Evolutionary conservation across 2,113 vertebrate species (phyloP).

Genomic region (Petromus typicus): DNA sequence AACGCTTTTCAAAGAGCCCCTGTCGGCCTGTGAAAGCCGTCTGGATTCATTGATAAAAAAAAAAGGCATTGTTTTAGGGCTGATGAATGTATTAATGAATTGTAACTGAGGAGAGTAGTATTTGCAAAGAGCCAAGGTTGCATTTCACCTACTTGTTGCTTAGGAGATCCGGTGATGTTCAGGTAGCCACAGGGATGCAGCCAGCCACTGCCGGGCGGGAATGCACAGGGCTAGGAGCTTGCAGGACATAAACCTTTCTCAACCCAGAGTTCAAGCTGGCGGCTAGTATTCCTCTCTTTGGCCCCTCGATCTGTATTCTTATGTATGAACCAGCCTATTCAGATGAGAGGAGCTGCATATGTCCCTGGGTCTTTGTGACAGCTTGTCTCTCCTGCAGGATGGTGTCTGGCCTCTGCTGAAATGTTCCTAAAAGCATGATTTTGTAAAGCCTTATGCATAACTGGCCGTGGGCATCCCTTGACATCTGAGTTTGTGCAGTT

Average conservation of each 20-base stretch:
- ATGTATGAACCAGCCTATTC: neutral
- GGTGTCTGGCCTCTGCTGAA: fast-evolving
- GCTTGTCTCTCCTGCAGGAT: neutral
- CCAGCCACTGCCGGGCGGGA: too few species aligned
- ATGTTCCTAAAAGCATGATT: neutral
- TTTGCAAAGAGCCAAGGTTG: constrained; percentile 69
- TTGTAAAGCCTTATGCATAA: neutral
- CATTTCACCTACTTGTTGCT: constrained; percentile 65
- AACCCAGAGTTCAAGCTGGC: neutral
- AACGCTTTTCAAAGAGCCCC: constrained; percentile 83
- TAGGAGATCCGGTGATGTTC: fast-evolving
- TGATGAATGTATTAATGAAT: constrained; percentile 75
- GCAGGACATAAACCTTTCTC: neutral
- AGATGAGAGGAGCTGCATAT: neutral
- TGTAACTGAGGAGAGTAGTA: constrained; percentile 61
- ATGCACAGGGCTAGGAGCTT: neutral
- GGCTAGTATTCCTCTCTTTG: neutral
- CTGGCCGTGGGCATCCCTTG: fast-evolving
- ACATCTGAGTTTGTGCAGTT: fast-evolving
- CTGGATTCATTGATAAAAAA: constrained; percentile 79
- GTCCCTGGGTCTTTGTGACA: neutral
- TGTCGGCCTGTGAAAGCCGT: constrained; percentile 72
- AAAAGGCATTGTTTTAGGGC: constrained; percentile 78
- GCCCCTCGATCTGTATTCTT: neutral
- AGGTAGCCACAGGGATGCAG: neutral